Conservation (phyloP, 2,888 invertebrate genomes). For the Synergus japonicus region DNA sequence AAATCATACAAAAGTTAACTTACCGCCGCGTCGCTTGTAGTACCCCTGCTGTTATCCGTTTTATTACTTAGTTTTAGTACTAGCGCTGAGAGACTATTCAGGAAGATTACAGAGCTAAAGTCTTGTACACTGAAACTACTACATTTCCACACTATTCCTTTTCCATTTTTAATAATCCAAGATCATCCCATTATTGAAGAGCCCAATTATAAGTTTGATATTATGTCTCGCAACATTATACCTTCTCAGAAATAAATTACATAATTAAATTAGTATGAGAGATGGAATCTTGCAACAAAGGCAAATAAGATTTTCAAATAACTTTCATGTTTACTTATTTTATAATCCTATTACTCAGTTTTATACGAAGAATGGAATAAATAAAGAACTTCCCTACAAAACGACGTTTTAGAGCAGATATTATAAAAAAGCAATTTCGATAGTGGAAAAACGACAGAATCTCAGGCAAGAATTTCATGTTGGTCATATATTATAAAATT, state of each 20-base stretch:
- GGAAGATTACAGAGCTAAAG: slow-evolving; percentile 45
- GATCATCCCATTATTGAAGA: not conserved
- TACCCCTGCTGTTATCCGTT: slow-evolving; percentile 48
- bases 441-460: not conserved
- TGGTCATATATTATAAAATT: not conserved
- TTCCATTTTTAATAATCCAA: not conserved
- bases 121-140: slow-evolving; percentile 41
- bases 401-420: not conserved
- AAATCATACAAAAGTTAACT: slow-evolving; percentile 57
- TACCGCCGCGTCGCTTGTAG: slow-evolving; percentile 45
- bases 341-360: not conserved
- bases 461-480: not conserved
- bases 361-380: not conserved
- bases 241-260: not conserved
- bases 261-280: not conserved
- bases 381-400: not conserved
- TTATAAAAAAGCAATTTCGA: not conserved
- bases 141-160: not conserved
- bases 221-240: not conserved
- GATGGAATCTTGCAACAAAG: not conserved
- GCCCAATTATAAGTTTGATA: not conserved
- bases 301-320: not conserved
- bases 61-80: slow-evolving; percentile 55
- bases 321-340: no score
- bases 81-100: slow-evolving; percentile 39